Percentiles rank a stretch among this genome's conserved stretches.
Conservation (phyloP, 2,113 vertebrate genomes). For the Sporophila hypoxantha region DNA sequence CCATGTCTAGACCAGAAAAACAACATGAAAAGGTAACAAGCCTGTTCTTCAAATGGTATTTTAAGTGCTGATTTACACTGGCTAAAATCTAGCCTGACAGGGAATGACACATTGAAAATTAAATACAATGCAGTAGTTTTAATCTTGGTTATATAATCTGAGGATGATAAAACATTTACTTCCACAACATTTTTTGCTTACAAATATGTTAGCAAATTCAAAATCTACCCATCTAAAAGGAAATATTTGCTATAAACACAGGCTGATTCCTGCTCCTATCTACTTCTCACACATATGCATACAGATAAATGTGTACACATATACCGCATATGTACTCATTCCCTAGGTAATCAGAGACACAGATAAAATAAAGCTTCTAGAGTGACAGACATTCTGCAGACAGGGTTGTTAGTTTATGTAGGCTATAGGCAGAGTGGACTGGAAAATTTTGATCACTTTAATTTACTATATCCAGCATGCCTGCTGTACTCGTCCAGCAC, state of each 20-base stretch:
- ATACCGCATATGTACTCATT: conserved; percentile 54
- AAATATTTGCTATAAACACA: neutral
- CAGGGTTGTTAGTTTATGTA: conserved; percentile 93
- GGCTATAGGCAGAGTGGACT: conserved; percentile 88
- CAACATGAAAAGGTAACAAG: conserved; percentile 32
- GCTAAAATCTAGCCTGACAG: conserved; percentile 14
- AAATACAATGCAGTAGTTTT: neutral
- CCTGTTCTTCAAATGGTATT: conserved; percentile 22
- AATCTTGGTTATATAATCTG: neutral
- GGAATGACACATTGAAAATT: neutral
- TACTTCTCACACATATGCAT: neutral
- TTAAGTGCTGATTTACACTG: conserved; percentile 23
- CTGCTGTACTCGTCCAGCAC: conserved; percentile 83
- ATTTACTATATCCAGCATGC: conserved; percentile 93
- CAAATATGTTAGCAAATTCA: neutral
- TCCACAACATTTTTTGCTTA: neutral
- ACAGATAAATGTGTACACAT: neutral
- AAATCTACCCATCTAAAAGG: neutral
- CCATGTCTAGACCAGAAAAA: conserved; percentile 10
- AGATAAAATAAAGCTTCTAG: conserved; percentile 71
- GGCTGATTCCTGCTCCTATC: neutral
- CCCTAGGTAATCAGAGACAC: conserved; percentile 72
- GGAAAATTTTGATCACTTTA: conserved; percentile 99
- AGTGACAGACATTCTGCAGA: conserved; percentile 85
- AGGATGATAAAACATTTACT: neutral